Base-by-base conservation (phyloP, 2,797 vertebrate genomes). In the Tadarida brasiliensis region DNA sequence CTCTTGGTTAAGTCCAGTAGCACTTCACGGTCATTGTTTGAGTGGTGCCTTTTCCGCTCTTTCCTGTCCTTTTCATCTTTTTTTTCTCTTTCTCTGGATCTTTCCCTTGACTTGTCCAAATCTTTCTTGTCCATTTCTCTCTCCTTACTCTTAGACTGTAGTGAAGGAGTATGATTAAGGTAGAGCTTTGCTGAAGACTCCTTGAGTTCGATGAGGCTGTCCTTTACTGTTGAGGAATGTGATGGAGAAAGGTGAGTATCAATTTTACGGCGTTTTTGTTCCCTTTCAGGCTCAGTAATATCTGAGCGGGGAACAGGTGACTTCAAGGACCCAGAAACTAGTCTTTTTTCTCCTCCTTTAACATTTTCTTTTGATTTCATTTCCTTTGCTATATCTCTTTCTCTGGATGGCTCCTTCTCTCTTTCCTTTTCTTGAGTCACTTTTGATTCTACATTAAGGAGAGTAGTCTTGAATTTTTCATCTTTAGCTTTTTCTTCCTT, bases 171-270 rank as follows among this genome's bases (percentile, higher is more conserved):
- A 98, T 99, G 99, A 99, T 98, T 99, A 99, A 99, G 97, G 99
- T 99, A 99, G 98, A 99, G 99, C 99, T 99, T 99, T 99, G 99
- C 98, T 98, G 99, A 98, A 97, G 99, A 98, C 93, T 99, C 99
- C 99, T 99, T 99, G 99, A 99, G 99, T 99, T 99, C 99, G 98
- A 98, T 99, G 99, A 99, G 99, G 99, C 98, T 99, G 98, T 99
- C 99, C 99, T 99, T 99, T 99, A 99, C 99, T 98, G 99, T 99
- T 98, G 99, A 99, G 98, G 99, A 99, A 99, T 99, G 99, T 98
- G 99, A 99, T 1, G 99, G 99, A 99, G 99, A 99, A 98, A 99
- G 99, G 98, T 99, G 99, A 93, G 98, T 99, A 99, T 99, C 99
- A 98, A 99, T 98, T 99, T 99, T 99, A 98, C 99, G 99, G 96